phyloP scores from a whole-genome alignment of 2,113 vertebrate species.

The Anguilla rostrata region DNA sequence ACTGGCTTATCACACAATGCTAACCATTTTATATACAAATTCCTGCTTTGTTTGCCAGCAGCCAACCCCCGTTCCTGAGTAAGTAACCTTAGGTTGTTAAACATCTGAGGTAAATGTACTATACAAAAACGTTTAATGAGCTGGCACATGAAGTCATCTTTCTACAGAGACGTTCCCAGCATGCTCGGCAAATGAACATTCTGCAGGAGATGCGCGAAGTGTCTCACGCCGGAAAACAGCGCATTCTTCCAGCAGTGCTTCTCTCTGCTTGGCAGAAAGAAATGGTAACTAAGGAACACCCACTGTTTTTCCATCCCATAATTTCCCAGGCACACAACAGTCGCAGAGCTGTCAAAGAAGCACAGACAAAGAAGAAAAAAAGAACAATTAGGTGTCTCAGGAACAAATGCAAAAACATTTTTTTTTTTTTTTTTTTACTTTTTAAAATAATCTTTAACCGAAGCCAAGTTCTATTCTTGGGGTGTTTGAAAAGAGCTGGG shows the following conservation, averaged over 20 bases:
- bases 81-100: conserved; percentile 24
- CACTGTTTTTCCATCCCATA: not conserved
- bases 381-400: not conserved
- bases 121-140: conserved; percentile 53
- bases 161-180: conserved; percentile 27
- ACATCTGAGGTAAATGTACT: conserved; percentile 37
- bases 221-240: conserved; percentile 36
- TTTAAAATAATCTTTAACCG: not conserved
- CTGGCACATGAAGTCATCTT: conserved; percentile 51
- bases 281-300: conserved; percentile 10
- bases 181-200: conserved; percentile 16
- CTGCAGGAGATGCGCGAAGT: conserved; percentile 25
- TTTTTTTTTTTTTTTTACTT: not conserved
- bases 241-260: conserved; percentile 51
- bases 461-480: not conserved
- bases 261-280: conserved; percentile 28
- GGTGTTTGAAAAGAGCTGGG: not conserved
- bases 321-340: not conserved
- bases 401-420: not conserved
- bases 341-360: not conserved
- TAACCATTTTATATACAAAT: not conserved
- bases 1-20: not conserved
- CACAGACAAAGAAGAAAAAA: not conserved
- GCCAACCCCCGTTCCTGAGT: too few species aligned
- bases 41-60: not conserved